Conservation (phyloP, 2,797 vertebrate species). For the Hapalemur alaotrensis region DNA sequence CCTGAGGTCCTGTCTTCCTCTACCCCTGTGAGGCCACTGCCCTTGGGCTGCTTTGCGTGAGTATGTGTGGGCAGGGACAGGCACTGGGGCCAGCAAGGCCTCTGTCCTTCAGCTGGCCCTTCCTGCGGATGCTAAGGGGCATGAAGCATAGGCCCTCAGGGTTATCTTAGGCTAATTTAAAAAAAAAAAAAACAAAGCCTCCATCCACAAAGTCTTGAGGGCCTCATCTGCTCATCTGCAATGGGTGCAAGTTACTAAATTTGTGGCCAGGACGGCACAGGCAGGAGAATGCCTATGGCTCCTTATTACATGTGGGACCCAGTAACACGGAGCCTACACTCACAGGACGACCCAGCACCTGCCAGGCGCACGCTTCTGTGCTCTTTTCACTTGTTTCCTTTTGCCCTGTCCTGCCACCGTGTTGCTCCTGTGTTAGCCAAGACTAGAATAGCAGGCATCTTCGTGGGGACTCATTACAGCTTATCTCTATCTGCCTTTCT, state of each 20-base stretch:
- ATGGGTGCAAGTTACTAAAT: neutral
- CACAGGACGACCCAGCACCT: neutral
- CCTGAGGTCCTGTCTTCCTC: neutral
- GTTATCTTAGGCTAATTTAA: neutral
- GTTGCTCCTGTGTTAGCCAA: constrained; percentile 86
- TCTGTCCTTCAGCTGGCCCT: neutral
- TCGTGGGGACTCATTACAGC: constrained; percentile 92
- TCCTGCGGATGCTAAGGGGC: neutral
- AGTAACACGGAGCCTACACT: neutral
- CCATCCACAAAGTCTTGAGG: neutral
- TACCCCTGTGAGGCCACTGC: neutral
- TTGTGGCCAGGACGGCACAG: neutral
- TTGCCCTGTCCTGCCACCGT: constrained; percentile 82
- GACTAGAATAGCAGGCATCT: constrained; percentile 80
- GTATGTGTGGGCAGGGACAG: neutral
- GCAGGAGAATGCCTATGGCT: neutral
- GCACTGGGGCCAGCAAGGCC: neutral
- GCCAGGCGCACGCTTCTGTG: constrained; percentile 72
- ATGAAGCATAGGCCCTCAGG: neutral
- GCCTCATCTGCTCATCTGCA: neutral
- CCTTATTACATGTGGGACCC: neutral
- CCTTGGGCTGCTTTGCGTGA: neutral
- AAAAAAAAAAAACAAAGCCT: neutral
- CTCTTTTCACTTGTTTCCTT: constrained; percentile 72
- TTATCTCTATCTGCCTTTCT: constrained; percentile 99